Evolutionary conservation across 2,888 invertebrate species (phyloP), one percentile per base, ranked within the genome.

Genomic region (Rutpela maculata): DNA sequence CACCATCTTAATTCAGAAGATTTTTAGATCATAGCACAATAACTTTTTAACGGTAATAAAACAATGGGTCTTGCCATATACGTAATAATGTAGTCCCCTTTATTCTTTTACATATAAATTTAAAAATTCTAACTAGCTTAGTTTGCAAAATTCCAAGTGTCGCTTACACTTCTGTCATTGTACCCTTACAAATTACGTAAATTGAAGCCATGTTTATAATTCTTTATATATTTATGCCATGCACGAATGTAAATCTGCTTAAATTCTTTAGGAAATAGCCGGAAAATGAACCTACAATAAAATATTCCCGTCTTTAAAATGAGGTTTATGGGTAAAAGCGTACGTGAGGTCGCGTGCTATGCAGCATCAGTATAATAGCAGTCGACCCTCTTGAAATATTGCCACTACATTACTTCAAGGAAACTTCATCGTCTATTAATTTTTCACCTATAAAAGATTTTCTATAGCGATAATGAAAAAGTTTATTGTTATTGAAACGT

Each of bases 141-240:
- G 31, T 35, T 6, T 35, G 9, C 9, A 35, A 35, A 35, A 35
- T 9, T 3, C 7, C 31, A 35, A 35, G 9, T 9, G 9, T 9
- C 50, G 7, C 12, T n/a, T 50, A 50, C n/a, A n/a, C 12, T 50
- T 50, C n/a, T 5, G n/a, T 50, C 15, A 7, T 50, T 17, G 6
- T 50, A n/a, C n/a, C 6, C 50, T 6, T 50, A 35, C 19, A 65
- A 43, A 65, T 43, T 50, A 31, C 55, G n/a, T 31, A 6, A 55
- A 55, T 26, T n/a, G 26, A 17, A 50, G 7, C n/a, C 10, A 10
- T 67, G 19, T 22, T 67, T 67, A 50, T 55, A 22, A 56, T 50
- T 67, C 67, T 67, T 56, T 73, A 73, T 65, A 65, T 73, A 73
- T 31, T 35, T 22, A 73, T 73, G 73, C 73, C 17, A 43, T 55